A percentile compares a stretch with the other conserved stretches of the same genome.
Evolutionary conservation across 2,797 vertebrate genomes (phyloP).

Genomic region (Melanotaenia nigrans): DNA sequence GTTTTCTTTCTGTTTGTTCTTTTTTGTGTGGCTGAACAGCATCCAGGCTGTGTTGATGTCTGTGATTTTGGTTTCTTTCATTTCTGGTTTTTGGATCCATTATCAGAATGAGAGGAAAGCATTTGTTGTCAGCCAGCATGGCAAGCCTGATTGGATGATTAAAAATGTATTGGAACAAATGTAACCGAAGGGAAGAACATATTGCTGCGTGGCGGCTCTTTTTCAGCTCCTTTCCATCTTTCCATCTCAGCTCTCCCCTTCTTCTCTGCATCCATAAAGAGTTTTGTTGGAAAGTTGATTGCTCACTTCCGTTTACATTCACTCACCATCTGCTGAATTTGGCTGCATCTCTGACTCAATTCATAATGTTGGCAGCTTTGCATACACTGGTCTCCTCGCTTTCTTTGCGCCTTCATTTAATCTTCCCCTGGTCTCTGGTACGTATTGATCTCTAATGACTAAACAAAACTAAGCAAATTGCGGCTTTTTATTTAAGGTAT

Average conservation of each 20-base stretch:
- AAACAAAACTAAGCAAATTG: constrained; percentile 16
- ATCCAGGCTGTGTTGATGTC: constrained; percentile 25
- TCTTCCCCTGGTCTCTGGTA: constrained; percentile 20
- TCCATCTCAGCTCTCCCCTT: constrained; percentile 44
- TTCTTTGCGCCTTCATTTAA: constrained; percentile 37
- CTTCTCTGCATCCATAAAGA: constrained; percentile 46
- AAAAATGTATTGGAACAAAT: constrained; percentile 62
- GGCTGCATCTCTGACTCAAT: constrained; percentile 66
- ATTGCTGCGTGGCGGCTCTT: constrained; percentile 45
- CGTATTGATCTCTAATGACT: constrained; percentile 43
- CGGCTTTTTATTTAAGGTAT: background rate
- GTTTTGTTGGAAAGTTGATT: constrained; percentile 67
- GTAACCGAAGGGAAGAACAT: constrained; percentile 64
- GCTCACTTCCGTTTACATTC: constrained; percentile 71
- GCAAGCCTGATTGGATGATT: constrained; percentile 55
- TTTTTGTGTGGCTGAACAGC: background rate
- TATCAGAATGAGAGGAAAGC: constrained; percentile 37
- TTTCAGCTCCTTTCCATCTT: constrained; percentile 49
- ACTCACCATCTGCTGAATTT: constrained; percentile 75
- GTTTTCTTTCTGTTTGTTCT: background rate
- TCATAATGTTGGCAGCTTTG: constrained; percentile 65
- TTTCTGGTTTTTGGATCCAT: constrained; percentile 31
- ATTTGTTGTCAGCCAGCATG: constrained; percentile 52
- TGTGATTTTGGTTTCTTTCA: constrained; percentile 23
- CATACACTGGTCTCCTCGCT: constrained; percentile 33